Base-by-base conservation (phyloP, 2,113 vertebrate genomes). In the Ondatra zibethicus region DNA sequence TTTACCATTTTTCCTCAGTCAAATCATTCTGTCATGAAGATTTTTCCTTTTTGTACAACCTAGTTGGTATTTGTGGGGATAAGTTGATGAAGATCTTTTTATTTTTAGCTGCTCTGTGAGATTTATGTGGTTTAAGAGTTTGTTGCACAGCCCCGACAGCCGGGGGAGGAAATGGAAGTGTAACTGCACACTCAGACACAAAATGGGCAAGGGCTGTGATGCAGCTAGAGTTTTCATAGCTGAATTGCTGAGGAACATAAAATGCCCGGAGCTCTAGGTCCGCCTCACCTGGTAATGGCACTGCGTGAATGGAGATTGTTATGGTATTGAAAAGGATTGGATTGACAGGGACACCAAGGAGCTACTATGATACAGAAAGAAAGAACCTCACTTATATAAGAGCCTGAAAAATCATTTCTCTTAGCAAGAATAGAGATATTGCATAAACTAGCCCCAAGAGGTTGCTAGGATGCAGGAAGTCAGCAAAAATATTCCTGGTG, bases 81-180 rank as follows among this genome's bases (percentile, higher is more conserved):
- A 88, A 61, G 9, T 85, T 78, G 77, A 86, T 85, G 73, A 36
- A 92, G 73, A 58, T 82, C 33, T 63, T 92, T 93, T 91, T 76
- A 93, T 65, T 36, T 73, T 94, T 66, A 39, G 72, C 63, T 89
- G 31, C 76, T 91, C 63, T 76, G 33, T 80, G 61, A 96, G 72
- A 95, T 81, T 80, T 93, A 65, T 70, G 31, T 72, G 78, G 92
- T 50, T 92, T 89, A 94, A 70, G 82, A 93, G 72, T 95, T 95
- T 96, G 77, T 42, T 50, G 12, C 61, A 50, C 90, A 42, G 36
- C 92, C 25, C 58, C 27, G 27, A 77, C 47, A 86, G 70, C 12
- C 47, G 10, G 25, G 45, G 31, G 58, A 75, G 29, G 92, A 89
- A 52, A 55, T 80, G 70, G 80, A 88, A 78, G 82, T 88, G 39